Conservation (phyloP, 2,888 invertebrate species). For the Rhagophthalmus giganteus region DNA sequence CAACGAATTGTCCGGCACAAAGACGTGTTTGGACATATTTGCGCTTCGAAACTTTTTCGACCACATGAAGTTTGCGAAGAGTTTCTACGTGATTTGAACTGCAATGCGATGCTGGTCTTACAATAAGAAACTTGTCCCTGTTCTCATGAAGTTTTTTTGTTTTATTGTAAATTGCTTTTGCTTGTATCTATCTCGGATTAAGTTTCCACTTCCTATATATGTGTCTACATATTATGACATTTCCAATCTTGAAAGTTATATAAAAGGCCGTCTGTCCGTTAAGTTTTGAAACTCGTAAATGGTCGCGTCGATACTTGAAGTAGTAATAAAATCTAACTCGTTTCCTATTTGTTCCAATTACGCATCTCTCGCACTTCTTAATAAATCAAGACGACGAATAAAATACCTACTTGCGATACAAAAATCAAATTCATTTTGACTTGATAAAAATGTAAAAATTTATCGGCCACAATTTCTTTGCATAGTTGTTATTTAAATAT, state of each 20-base stretch:
- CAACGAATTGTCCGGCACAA: constrained; percentile 42
- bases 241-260: constrained; percentile 2
- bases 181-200: constrained; percentile 23
- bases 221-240: constrained; percentile 12
- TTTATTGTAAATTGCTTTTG: constrained; percentile 30
- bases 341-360: too few species aligned
- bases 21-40: constrained; percentile 43
- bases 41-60: constrained; percentile 45
- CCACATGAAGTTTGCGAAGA: constrained; percentile 43
- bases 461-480: too few species aligned
- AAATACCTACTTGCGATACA: too few species aligned
- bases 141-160: constrained; percentile 33
- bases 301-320: too few species aligned
- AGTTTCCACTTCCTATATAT: constrained; percentile 9
- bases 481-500: too few species aligned
- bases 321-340: too few species aligned
- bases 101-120: constrained; percentile 34
- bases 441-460: too few species aligned
- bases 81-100: constrained; percentile 41
- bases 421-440: too few species aligned
- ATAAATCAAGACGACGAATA: too few species aligned
- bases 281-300: background rate
- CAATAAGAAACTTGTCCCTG: constrained; percentile 37
- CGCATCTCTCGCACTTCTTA: too few species aligned
- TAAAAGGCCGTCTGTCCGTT: background rate